Evolutionary conservation across 2,888 invertebrate species (phyloP).

Genomic region (Himalopsyche kuldschensis): DNA sequence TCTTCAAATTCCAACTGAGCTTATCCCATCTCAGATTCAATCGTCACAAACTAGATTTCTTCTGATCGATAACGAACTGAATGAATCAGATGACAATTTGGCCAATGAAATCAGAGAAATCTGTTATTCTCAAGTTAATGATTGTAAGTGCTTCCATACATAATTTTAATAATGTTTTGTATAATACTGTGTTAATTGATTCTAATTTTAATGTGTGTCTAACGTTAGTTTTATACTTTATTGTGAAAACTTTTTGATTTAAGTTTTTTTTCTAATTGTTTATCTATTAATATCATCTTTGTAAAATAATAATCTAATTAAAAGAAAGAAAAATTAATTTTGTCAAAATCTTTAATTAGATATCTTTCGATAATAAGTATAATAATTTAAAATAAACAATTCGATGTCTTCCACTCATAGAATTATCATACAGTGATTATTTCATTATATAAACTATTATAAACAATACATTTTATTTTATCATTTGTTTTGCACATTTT

Average conservation of each 20-base stretch:
- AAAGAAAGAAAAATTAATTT: no score
- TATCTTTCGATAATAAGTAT: background rate
- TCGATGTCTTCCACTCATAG: background rate
- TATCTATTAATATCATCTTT: no score
- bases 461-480: no score
- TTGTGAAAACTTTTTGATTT: background rate
- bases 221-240: background rate
- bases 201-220: background rate
- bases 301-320: no score
- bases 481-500: background rate
- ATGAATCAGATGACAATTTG: slow-evolving; percentile 61
- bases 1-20: background rate
- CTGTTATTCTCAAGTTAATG: slow-evolving; percentile 39
- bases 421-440: no score
- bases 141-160: background rate
- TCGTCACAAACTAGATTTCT: slow-evolving; percentile 46
- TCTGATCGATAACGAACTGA: slow-evolving; percentile 47
- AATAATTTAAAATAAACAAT: background rate
- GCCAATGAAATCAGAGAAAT: slow-evolving; percentile 62
- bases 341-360: no score
- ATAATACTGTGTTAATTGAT: background rate
- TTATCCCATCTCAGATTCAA: background rate
- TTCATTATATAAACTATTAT: no score
- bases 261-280: no score
- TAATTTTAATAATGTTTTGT: slow-evolving; percentile 4